Conservation (phyloP, 1,140 invertebrate species). For the Drosophila oshimai region DNA sequence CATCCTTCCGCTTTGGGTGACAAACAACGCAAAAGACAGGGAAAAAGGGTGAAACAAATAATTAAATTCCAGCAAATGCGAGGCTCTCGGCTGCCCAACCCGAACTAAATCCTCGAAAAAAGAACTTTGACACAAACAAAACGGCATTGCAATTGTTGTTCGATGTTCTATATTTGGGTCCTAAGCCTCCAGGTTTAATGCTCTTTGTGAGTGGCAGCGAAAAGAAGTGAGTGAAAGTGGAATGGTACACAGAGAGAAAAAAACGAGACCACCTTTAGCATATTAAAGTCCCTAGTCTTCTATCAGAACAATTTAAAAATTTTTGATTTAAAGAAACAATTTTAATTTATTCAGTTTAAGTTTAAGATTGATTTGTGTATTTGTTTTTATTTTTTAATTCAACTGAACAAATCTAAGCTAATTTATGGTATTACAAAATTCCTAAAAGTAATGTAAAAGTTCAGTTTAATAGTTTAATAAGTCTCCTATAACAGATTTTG, state of each 20-base stretch:
- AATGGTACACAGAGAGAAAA: conserved; percentile 4
- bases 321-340: no score
- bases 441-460: no score
- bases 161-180: conserved; percentile 34
- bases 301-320: no score
- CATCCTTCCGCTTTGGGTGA: conserved; percentile 11
- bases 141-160: conserved; percentile 22
- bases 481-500: no score
- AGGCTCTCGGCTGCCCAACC: conserved; percentile 18
- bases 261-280: not conserved
- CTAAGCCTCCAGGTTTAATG: conserved; percentile 26
- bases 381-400: no score
- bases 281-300: not conserved
- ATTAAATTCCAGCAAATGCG: conserved; percentile 63
- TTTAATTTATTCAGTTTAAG: no score
- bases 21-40: not conserved
- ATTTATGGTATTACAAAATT: no score
- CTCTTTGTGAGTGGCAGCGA: conserved; percentile 21
- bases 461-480: no score
- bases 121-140: conserved; percentile 51
- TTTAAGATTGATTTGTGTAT: no score
- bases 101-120: conserved; percentile 51
- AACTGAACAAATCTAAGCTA: no score
- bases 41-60: conserved; percentile 33
- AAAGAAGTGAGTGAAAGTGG: conserved; percentile 8